A percentile compares a stretch with the other conserved stretches of the same genome.
These are phyloP conservation scores for Pogonus chalceus DNA, from an alignment of 1,140 invertebrate genomes.

Conservation along the genomic window DNA sequence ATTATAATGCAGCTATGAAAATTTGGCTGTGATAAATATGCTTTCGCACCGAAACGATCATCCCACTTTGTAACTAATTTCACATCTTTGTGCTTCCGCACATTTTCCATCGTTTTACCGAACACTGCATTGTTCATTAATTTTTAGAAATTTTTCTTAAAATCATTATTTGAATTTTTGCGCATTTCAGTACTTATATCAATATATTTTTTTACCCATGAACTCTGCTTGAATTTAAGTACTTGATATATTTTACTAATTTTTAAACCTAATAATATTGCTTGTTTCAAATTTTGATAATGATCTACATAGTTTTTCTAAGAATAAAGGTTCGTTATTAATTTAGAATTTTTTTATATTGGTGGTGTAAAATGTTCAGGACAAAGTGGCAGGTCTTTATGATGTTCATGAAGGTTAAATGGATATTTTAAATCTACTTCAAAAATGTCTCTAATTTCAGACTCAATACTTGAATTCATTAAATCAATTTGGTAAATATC, in stretches of 20 bases:
- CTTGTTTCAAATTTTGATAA: slow-evolving; percentile 31
- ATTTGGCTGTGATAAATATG: slow-evolving; percentile 22
- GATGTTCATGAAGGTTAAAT: slow-evolving; percentile 32
- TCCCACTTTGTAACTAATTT: slow-evolving; percentile 20
- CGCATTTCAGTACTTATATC: slow-evolving; percentile 27
- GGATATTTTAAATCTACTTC: slow-evolving; percentile 30
- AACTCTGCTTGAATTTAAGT: slow-evolving; percentile 32
- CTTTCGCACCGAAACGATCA: slow-evolving; percentile 14
- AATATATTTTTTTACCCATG: slow-evolving; percentile 33
- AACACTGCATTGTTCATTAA: slow-evolving; percentile 34
- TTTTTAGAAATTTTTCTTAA: slow-evolving; percentile 37
- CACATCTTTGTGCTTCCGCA: slow-evolving; percentile 27
- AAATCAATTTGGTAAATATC: slow-evolving; percentile 30
- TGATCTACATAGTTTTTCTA: slow-evolving; percentile 35
- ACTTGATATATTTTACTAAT: slow-evolving; percentile 33
- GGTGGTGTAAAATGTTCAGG: slow-evolving; percentile 22
- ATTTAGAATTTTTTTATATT: slow-evolving; percentile 21
- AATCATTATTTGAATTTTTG: slow-evolving; percentile 25
- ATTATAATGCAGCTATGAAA: no score
- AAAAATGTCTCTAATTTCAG: slow-evolving; percentile 34
- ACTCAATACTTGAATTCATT: slow-evolving; percentile 23
- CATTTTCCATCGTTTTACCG: slow-evolving; percentile 36
- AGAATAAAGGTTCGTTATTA: slow-evolving; percentile 23
- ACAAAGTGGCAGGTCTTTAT: slow-evolving; percentile 35
- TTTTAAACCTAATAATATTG: slow-evolving; percentile 28